These are phyloP conservation scores for Phataginus tricuspis DNA, from an alignment of 2,797 vertebrate genomes.

Conservation along the genomic window DNA sequence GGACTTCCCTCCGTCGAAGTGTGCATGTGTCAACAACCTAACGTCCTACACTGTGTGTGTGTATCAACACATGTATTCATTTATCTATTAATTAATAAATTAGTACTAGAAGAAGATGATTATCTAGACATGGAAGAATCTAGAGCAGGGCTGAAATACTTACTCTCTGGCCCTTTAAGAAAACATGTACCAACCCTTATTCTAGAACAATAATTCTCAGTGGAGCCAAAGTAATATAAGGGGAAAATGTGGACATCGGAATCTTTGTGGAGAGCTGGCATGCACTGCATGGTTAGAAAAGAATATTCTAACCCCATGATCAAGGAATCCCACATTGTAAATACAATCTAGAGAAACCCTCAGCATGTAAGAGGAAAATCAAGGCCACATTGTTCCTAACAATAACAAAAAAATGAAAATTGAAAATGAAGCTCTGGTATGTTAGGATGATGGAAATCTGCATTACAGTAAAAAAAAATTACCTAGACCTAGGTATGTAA, in stretches of 20 bases:
- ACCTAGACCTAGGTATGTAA: neutral
- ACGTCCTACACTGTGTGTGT: neutral
- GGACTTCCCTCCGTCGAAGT: neutral
- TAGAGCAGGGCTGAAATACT: neutral
- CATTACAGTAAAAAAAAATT: neutral
- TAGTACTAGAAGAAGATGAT: neutral
- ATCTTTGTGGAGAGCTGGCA: neutral
- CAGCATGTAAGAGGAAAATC: neutral
- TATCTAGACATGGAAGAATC: neutral
- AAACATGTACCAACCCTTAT: neutral
- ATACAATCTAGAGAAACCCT: neutral
- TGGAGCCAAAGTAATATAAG: neutral
- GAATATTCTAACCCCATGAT: neutral
- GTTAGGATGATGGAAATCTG: neutral
- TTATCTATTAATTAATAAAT: constrained; percentile 10
- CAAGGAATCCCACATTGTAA: neutral
- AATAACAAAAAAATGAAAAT: neutral
- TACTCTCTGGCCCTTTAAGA: neutral
- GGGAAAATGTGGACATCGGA: neutral
- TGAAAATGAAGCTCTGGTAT: neutral
- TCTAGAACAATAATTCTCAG: neutral
- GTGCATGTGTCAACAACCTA: neutral
- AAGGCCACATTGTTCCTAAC: neutral
- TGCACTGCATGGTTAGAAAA: neutral
- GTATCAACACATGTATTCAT: neutral